These are phyloP conservation scores for Iselma pallidipennis DNA, from an alignment of 2,888 invertebrate species.

Conservation along the genomic window DNA sequence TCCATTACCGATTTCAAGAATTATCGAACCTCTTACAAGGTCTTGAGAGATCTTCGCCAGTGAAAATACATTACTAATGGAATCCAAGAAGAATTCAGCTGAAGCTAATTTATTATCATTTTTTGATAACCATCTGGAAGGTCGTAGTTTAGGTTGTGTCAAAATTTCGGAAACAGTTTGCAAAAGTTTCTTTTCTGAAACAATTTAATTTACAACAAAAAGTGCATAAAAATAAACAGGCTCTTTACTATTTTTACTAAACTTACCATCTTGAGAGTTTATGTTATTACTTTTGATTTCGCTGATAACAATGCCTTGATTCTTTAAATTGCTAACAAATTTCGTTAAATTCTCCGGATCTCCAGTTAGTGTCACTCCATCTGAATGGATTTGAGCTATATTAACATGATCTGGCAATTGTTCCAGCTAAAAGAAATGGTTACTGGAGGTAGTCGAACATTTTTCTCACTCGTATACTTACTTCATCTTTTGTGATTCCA, in stretches of 20 bases:
- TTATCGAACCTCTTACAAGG: constrained; percentile 35
- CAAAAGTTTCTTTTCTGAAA: constrained; percentile 18
- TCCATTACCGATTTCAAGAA: constrained; percentile 8
- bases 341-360: not conserved
- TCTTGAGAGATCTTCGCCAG: constrained; percentile 1
- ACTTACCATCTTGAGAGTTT: no score
- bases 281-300: not conserved
- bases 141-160: constrained; percentile 50
- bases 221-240: no score
- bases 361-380: not conserved
- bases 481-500: not conserved
- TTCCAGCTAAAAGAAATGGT: not conserved
- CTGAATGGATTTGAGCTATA: not conserved
- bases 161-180: constrained; percentile 21
- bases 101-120: constrained; percentile 62
- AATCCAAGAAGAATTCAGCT: constrained; percentile 87
- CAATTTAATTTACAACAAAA: no score
- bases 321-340: not conserved
- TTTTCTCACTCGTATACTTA: not conserved
- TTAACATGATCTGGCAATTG: not conserved
- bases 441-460: not conserved
- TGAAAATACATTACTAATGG: constrained; percentile 6
- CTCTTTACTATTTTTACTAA: no score
- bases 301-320: not conserved
- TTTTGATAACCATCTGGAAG: not conserved